Evolutionary conservation across 2,797 vertebrate genomes (phyloP), one percentile per base, ranked within the genome.

Genomic region (Streptopelia turtur): DNA sequence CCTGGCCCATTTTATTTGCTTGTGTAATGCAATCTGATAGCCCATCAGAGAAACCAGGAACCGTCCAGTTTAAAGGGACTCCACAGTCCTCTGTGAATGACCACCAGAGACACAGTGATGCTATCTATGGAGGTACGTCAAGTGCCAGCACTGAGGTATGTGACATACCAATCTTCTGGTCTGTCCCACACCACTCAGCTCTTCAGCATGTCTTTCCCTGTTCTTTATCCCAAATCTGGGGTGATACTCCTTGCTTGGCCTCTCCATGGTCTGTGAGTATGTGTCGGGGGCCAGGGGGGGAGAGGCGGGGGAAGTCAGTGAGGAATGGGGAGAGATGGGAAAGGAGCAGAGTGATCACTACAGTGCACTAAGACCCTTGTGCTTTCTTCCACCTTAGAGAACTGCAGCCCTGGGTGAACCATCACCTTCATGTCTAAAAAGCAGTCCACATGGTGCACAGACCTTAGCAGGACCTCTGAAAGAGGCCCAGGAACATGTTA

Each of bases 121-220:
- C 50, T 76, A 7, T 5, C 50, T 76, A 8, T 5, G 1, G 76
- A 65, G 27, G 47, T 89, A 6, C 28, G 25, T 28, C 0, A 0
- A 74, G 17, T 57, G 52, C 28, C 31, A 41, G 43, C 81, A 23
- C 0, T 53, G 60, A 80, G 55, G 28, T 79, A n/a, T 28, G 41
- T 86, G 69, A 50, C 57, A 28, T 28, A 81, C 13, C 57, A 45
- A 1, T 37, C 41, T 10, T 50, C 8, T 33, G 53, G 18, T 59
- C 56, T 79, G 71, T 64, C 52, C 74, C 82, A 81, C n/a, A 66
- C 11, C 43, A 80, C 24, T 31, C 63, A 53, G 8, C 12, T 37
- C 31, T 69, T 81, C 50, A 39, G 65, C 9, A 13, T 81, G 78
- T 18, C 88, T 94, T 83, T 49, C 57, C 43, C 15, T 33, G 5